Base-by-base conservation (phyloP, 2,113 vertebrate genomes). In the Actinemys pallida region DNA sequence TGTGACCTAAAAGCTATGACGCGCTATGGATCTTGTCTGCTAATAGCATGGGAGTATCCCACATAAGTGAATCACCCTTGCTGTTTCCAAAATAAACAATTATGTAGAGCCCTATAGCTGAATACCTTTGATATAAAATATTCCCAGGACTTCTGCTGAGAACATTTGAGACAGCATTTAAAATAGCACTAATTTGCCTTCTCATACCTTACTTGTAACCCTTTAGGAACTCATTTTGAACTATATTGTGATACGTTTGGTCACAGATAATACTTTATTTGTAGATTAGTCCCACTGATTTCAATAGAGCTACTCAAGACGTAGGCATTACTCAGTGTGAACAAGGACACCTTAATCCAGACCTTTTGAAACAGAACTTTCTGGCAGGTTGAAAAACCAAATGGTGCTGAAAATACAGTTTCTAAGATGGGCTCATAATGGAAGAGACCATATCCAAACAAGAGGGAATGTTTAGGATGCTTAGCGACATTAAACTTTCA, bases 71-170 rank as follows among this genome's bases (percentile, higher is more conserved):
- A 87, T 97, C 94, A 96, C 88, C 84, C 69, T 52, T 80, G 87
- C 65, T 84, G 59, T 86, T 94, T 95, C 92, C 95, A 93, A 97
- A 96, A 98, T 97, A 97, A 97, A 96, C 93, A 96, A 97, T 97
- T 97, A 92, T 2, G 0, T 76, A 62, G 3, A 97, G 93, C 95
- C 97, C 96, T 79, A 45, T 80, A 89, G 96, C 88, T 97, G 85
- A 97, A 95, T 96, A 91, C 92, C 97, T 97, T 98, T 96, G 89
- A 87, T 10, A 93, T 94, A 90, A 97, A 93, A 93, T 85, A 94
- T 92, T 95, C 88, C 54, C 92, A 96, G 94, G 89, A 96, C 82
- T 94, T 96, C 81, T 97, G 88, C 94, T 6, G 45, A 96, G 89
- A 97, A 96, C 84, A 96, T 84, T 88, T 93, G 95, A 98, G 89